Evolutionary conservation across 1,140 invertebrate species (phyloP), one percentile per base, ranked within the genome.

Genomic region (Drosophila miranda): DNA sequence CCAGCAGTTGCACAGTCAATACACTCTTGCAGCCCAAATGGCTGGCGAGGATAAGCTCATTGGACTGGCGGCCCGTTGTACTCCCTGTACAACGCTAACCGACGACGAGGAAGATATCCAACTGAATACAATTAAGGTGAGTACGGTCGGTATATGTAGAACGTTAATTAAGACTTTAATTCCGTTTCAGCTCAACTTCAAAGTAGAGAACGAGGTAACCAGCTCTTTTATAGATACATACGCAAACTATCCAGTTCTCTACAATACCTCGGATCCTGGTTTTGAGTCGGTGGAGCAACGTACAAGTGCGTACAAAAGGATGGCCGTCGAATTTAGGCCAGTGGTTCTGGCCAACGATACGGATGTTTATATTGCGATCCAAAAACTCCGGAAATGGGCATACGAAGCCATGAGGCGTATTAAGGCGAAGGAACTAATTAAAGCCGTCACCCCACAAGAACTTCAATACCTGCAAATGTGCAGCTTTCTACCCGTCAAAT

Each of bases 401-500:
- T 80, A 88, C 23, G 71, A 64, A 30, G 68, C 68, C 1, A 54
- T 83, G 23, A 51, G 79, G 6, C 86, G 79, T 0, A 44, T 87
- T 0, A 87, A 62, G 19, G 73, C 82, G 0, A 87, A 81, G 44
- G 63, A 63, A 9, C 44, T 86, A 1, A 48, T 76, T 4, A 45
- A 63, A 2, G 63, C 74, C 7, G 75, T 75, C 44, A 45, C 42
- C 2, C 70, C 73, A 9, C 54, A 78, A 19, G 83, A 88, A 42
- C 30, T 89, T 0, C 43, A 81, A 41, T 87, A 87, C 41, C 23
- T 86, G 9, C 64, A 66, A 41, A 21, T 75, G 52, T 90, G 89
- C 30, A 82, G 23, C 23, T 90, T 87, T 21, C 51, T 90, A 19
- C 89, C 89, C 2, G 59, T 82, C 7, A 84, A 79, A 19, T 52